Percentiles rank a stretch among this genome's conserved stretches.
These are phyloP conservation scores for Bagarius yarrelli DNA, from an alignment of 2,113 vertebrate genomes.

Conservation along the genomic window DNA sequence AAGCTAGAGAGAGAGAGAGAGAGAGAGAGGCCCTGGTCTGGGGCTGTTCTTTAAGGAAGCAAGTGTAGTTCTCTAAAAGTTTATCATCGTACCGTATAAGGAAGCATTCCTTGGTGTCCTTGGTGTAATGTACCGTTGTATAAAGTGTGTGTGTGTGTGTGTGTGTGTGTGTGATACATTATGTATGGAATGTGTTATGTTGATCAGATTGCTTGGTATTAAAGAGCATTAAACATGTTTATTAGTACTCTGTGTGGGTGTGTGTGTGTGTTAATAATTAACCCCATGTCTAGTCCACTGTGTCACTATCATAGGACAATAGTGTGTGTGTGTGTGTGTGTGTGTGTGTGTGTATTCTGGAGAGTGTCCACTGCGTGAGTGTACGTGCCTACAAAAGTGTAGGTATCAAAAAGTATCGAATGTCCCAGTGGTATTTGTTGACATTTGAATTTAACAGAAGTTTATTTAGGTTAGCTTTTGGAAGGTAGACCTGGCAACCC, in stretches of 20 bases:
- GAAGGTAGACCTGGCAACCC: background rate
- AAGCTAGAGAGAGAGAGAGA: constrained; percentile 2
- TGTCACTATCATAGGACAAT: background rate
- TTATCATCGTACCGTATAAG: background rate
- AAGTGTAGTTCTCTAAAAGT: constrained; percentile 3
- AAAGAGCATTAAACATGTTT: background rate
- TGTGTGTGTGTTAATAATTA: constrained; percentile 5
- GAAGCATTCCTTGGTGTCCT: background rate
- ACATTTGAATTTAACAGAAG: background rate
- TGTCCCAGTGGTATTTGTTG: background rate
- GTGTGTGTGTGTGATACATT: background rate
- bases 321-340: background rate
- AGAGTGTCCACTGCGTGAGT: background rate
- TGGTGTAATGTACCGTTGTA: too few relatives aligned
- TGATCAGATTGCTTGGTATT: background rate
- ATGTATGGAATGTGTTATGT: background rate
- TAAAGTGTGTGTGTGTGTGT: background rate
- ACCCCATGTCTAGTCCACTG: background rate
- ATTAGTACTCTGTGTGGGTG: background rate
- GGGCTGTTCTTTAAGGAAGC: constrained; percentile 53
- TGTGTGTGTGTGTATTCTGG: background rate
- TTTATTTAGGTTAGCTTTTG: background rate
- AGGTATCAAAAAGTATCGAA: background rate
- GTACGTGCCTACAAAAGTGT: background rate
- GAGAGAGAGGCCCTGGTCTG: constrained; percentile 33